These are phyloP conservation scores for Prietella phreatophila DNA, from an alignment of 2,113 vertebrate genomes.

Conservation along the genomic window DNA sequence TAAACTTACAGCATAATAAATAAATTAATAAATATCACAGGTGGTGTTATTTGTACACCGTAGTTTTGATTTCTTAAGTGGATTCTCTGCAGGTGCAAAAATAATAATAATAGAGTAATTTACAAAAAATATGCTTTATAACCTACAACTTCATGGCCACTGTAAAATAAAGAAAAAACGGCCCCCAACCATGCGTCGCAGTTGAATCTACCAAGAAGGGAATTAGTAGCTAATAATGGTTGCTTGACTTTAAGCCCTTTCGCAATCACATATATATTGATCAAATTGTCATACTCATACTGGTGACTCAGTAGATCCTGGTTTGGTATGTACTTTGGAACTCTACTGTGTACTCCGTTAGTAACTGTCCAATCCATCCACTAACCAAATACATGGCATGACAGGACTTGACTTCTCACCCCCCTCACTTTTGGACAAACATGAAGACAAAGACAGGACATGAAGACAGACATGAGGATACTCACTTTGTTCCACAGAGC, in stretches of 20 bases:
- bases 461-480: neutral
- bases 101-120: neutral
- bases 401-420: neutral
- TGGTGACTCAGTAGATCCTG: conserved; percentile 25
- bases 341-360: conserved; percentile 22
- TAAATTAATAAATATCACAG: neutral
- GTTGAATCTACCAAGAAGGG: neutral
- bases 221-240: neutral
- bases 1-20: neutral
- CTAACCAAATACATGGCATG: neutral
- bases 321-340: neutral
- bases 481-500: conserved; percentile 70
- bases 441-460: neutral
- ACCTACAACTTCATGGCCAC: neutral
- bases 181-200: neutral
- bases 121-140: neutral
- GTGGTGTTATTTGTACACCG: neutral
- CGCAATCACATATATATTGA: neutral
- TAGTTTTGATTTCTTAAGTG: neutral
- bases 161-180: neutral
- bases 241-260: too few relatives aligned
- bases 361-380: neutral
- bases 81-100: neutral
- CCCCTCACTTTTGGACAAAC: neutral
- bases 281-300: neutral